Base-by-base conservation (phyloP, 2,888 invertebrate species). In the Cyaniris semiargus region DNA sequence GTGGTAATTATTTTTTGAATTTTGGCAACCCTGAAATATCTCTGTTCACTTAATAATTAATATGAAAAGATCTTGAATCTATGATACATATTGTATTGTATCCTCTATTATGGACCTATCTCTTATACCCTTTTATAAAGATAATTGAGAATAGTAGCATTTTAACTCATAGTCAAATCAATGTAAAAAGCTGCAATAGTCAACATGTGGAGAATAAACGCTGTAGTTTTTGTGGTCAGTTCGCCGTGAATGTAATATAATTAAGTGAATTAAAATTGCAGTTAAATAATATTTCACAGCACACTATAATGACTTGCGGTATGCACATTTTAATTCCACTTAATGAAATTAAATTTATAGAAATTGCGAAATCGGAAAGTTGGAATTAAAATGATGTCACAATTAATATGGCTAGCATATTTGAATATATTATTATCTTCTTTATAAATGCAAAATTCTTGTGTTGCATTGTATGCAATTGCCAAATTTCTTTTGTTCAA, bases 211-310 rank as follows among this genome's bases (percentile, higher is more conserved):
- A 66, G 66, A 66, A 66, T 66, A 31, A 66, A 23, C 23, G 23
- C 23, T 31, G 27, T 66, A 66, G 66, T 31, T 66, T 66, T 66
- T 66, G 66, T 66, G 66, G 66, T 66, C 66, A 31, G 15, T 10
- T 66, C 66, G 66, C 27, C 27, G 15, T 31, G 66, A 66, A 13
- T 66, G 27, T 66, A 27, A 66, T 66, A 66, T 66, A 66, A 66
- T 66, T 66, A 31, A 66, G 34, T 79, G 71, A 80, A 78, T 78
- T 78, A 76, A 60, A 66, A 66, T 66, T 66, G 66, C 66, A 66
- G 27, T 31, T 66, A 66, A 66, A 66, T 66, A 66, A 66, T 66
- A 66, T 66, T 66, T 66, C 66, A 27, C 27, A 66, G 66, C 60
- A 13, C 66, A 27, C 27, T 66, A 31, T 10, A 66, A 66, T 31